Evolutionary conservation across 2,797 vertebrate genomes (phyloP).

Genomic region (Hyperoplus immaculatus): DNA sequence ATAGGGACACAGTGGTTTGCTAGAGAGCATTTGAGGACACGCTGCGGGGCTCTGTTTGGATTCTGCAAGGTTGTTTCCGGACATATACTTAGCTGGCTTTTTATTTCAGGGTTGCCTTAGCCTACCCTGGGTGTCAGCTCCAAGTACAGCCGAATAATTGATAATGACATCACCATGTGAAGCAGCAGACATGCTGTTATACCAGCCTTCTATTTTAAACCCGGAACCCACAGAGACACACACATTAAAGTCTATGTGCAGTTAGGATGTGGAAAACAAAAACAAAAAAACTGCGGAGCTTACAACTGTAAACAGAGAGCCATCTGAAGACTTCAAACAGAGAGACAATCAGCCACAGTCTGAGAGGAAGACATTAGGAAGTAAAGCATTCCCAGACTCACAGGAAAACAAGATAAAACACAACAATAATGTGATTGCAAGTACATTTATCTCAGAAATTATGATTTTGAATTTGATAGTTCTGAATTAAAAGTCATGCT

Average conservation of each 20-base stretch:
- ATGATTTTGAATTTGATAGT: neutral
- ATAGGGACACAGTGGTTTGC: constrained; percentile 16
- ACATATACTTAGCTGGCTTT: neutral
- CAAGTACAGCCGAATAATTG: neutral
- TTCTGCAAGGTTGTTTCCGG: neutral
- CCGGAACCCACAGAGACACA: neutral
- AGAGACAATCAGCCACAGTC: neutral
- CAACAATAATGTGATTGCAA: neutral
- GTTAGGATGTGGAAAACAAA: neutral
- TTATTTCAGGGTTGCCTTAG: constrained; percentile 11
- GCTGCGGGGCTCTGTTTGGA: constrained; percentile 10
- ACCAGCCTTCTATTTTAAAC: constrained; percentile 4
- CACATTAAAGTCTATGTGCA: neutral
- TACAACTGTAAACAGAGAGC: constrained; percentile 1
- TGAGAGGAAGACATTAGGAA: neutral
- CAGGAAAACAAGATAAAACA: neutral
- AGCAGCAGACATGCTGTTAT: neutral
- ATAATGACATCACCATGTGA: neutral
- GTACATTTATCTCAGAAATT: neutral
- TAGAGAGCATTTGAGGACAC: constrained; percentile 37
- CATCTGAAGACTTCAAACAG: neutral
- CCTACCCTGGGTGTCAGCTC: neutral
- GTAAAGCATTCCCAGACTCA: neutral
- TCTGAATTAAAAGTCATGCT: neutral
- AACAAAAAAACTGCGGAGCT: neutral